Evolutionary conservation across 2,113 vertebrate species (phyloP), one percentile per base, ranked within the genome.

Genomic region (Channa argus): DNA sequence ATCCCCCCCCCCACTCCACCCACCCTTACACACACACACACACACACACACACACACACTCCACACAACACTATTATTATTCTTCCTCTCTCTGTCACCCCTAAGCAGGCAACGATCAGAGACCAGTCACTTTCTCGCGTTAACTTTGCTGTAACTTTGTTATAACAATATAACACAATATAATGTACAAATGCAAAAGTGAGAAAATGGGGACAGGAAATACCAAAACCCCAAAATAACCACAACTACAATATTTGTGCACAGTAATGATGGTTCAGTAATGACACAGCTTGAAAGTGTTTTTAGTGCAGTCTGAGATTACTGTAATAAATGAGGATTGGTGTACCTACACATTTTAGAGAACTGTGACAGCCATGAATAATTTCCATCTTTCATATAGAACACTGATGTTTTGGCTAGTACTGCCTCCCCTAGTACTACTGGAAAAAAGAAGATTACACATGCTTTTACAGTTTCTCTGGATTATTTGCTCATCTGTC

Each of bases 351-450:
- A 63, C 65, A 74, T 63, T 59, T 54, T 5, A 3, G 52, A 75
- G 69, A 41, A 33, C 7, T 39, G 36, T 36, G 66, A 67, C 77
- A 66, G 64, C 59, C 55, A 88, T 33, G 54, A 67, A 79, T 71
- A 67, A 53, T 43, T 50, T 66, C 5, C 24, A 24, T 24, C 24
- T 24, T 24, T 24, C 24, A 24, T 24, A 24, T 24, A 24, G 24
- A 24, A 24, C 24, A 24, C 24, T 24, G 24, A 24, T 24, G 24
- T 24, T 24, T 24, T 24, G 24, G 24, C 24, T 24, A 24, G 24
- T 24, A 24, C 24, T 24, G 24, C 24, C 24, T 24, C 24, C 24
- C 24, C 24, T 24, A 24, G 1, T 24, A 24, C 24, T 24, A 24
- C 24, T 24, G 24, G 24, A 24, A 24, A 24, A 24, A 24, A 24